phyloP scores from a whole-genome alignment of 2,797 vertebrate species.

The Mareca penelope region DNA sequence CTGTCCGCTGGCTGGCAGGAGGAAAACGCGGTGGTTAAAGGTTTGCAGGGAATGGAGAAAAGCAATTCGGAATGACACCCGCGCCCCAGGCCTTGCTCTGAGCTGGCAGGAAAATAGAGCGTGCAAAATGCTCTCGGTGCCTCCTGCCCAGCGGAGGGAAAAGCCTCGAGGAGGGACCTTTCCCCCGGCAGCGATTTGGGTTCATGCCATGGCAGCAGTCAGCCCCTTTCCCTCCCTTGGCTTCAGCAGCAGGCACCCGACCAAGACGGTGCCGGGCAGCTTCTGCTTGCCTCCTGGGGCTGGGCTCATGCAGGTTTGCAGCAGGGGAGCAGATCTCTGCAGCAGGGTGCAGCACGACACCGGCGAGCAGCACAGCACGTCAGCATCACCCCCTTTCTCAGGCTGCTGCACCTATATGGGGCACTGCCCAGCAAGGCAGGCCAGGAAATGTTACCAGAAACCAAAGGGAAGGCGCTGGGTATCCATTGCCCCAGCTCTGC shows the following conservation, averaged over 20 bases:
- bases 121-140: neutral
- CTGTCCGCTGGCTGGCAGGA: neutral
- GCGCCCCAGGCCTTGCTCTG: neutral
- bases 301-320: neutral
- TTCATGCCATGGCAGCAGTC: neutral
- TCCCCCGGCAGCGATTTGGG: neutral
- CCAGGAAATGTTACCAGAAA: neutral
- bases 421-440: accelerated
- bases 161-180: neutral
- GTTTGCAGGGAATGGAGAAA: neutral
- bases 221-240: neutral
- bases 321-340: neutral
- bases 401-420: neutral
- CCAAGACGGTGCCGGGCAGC: neutral
- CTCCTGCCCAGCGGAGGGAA: neutral
- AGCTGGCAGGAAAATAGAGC: neutral
- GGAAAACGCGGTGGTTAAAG: accelerated
- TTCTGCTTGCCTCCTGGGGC: neutral
- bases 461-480: neutral
- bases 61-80: neutral
- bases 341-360: neutral
- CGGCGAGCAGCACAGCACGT: neutral
- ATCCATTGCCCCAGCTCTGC: neutral
- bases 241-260: accelerated
- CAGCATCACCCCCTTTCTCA: neutral